Evolutionary conservation across 2,113 vertebrate genomes (phyloP), one percentile per base, ranked within the genome.

Genomic region (Sinosuthora webbiana): DNA sequence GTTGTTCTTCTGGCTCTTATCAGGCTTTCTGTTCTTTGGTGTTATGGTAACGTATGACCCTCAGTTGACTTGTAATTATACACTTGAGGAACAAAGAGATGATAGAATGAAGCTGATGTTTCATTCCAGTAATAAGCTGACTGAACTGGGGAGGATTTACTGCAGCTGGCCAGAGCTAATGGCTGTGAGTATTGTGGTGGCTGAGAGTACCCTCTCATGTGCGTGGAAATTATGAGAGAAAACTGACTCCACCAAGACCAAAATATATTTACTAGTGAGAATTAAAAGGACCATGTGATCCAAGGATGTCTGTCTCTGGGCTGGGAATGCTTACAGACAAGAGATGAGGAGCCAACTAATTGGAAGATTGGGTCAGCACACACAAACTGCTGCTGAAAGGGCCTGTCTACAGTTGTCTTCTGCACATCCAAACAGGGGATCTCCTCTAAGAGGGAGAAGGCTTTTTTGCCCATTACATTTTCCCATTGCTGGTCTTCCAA

Each of bases 81-180:
- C 69, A 92, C 96, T 94, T 87, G 95, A 83, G 83, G 64, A 89
- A 49, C 79, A 83, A 52, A 83, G 68, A 37, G 55, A 70, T 70
- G 65, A 88, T 57, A 94, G 89, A 69, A 88, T 3, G 22, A 78
- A 93, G 64, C 56, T 49, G 84, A 78, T 95, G 62, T 85, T 95
- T 91, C 89, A 83, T 97, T 95, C 92, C 94, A 90, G 71, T 88
- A 95, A 94, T 56, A 92, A 89, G 44, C 44, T 93, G 64, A 81
- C 83, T 88, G 85, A 88, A 74, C 13, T 93, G 41, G 57, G 52
- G 76, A 94, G 87, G 52, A 91, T 96, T 96, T 94, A 81, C 75
- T 95, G 92, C 92, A 93, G 90, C 73, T 95, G 90, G 94, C 83
- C 59, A 68, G 92, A 77, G 70, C 79, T 90, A 86, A 83, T 27